Conservation (phyloP, 2,888 invertebrate species). For the Orgyia antiqua region DNA sequence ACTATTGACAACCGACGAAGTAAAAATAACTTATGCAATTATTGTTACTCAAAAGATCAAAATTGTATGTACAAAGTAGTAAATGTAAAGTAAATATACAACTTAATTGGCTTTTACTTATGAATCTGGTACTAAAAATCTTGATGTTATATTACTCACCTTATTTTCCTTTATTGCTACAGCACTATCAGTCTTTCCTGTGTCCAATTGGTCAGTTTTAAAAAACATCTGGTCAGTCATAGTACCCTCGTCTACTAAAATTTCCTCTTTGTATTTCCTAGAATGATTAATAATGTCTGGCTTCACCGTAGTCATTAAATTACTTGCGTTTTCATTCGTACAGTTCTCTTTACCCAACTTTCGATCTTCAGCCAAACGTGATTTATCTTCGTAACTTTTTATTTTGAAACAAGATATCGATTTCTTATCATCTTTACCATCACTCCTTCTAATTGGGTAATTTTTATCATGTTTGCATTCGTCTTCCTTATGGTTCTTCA, state of each 20-base stretch:
- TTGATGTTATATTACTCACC: slow-evolving; percentile 42
- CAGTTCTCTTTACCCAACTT: slow-evolving; percentile 62
- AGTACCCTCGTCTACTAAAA: slow-evolving; percentile 53
- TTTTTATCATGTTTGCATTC: slow-evolving; percentile 47
- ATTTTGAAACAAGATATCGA: slow-evolving; percentile 73
- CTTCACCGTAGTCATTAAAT: slow-evolving; percentile 51
- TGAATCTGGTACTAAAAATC: no score
- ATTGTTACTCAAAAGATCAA: no score
- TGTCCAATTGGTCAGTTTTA: slow-evolving; percentile 48
- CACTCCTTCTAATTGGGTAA: slow-evolving; percentile 54
- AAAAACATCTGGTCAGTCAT: slow-evolving; percentile 47
- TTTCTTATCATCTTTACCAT: slow-evolving; percentile 61
- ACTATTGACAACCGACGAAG: no score
- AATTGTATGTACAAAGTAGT: no score
- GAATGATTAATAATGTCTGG: slow-evolving; percentile 66
- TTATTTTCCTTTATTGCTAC: slow-evolving; percentile 47
- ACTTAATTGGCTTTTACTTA: no score
- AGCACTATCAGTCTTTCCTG: slow-evolving; percentile 56
- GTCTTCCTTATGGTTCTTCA: slow-evolving; percentile 37
- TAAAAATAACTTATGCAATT: no score
- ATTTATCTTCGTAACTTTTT: slow-evolving; percentile 63
- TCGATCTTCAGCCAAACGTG: slow-evolving; percentile 55
- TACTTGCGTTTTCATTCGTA: slow-evolving; percentile 64
- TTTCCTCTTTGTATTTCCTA: slow-evolving; percentile 51
- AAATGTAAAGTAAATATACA: no score